Evolutionary conservation across 2,113 vertebrate species (phyloP), one percentile per base, ranked within the genome.

Genomic region (Holacanthus passer): DNA sequence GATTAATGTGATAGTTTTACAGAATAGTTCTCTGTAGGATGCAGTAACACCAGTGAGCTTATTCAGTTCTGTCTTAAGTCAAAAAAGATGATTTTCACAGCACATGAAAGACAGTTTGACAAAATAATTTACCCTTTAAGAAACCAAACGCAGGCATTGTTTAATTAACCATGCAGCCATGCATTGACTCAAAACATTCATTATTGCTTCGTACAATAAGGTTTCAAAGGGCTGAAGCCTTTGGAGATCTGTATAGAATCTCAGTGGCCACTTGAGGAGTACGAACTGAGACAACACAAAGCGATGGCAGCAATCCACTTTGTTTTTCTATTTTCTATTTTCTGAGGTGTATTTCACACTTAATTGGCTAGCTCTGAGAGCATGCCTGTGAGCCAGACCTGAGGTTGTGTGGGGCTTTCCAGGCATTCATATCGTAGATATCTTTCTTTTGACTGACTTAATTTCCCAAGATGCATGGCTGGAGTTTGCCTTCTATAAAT

Each of bases 391-490:
- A 88, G 84, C 43, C 81, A 81, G 90, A 83, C 81, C 62, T 29
- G 50, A 53, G 86, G 84, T 74, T 77, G 64, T 86, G 80, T 71
- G 32, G 53, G 59, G 19, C 70, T 85, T 77, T 86, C 29, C 35
- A 82, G 68, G 71, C 85, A 68, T 89, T 87, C 37, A 81, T 83
- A 86, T 87, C 90, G 87, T 82, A 87, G 83, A 88, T 87, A 76
- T 81, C 80, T 81, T 83, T 88, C 81, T 85, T 90, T 92, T 68
- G 80, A 87, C 88, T 73, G 60, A 53, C 79, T 92, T 94, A 88
- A 95, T 94, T 94, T 94, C 92, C 94, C 94, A 80, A 47, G 90
- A 90, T 91, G 83, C 71, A 80, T 19, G 24, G 59, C 81, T 83
- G 41, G 29, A 76, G 75, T 86, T 90, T 77, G 85, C 82, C 53